Evolutionary conservation across 2,888 invertebrate genomes (phyloP).

Genomic region (Macrophya alboannulata): DNA sequence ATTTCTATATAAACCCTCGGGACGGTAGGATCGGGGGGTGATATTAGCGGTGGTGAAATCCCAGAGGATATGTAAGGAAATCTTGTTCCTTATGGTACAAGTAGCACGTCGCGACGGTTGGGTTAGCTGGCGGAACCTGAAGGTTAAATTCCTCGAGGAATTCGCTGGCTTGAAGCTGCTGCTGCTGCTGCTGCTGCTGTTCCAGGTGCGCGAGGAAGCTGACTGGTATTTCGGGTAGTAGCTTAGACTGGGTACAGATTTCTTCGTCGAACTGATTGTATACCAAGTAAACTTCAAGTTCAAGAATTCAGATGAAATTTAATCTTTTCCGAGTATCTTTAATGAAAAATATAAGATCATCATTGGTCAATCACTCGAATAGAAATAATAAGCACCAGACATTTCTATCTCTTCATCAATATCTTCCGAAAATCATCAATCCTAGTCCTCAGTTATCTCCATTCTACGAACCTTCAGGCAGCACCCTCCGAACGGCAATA

Average conservation of each 20-base stretch:
- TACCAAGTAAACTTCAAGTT: neutral
- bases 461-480: neutral
- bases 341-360: neutral
- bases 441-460: constrained; percentile 1
- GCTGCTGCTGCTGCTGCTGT: neutral
- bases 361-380: neutral
- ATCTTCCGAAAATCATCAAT: constrained; percentile 9
- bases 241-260: neutral
- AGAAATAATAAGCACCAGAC: neutral
- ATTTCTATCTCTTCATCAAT: neutral
- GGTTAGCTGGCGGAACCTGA: constrained; percentile 34
- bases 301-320: neutral
- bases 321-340: neutral
- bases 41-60: constrained; percentile 19
- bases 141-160: constrained; percentile 44
- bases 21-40: neutral
- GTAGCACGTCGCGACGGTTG: neutral
- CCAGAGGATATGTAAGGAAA: constrained; percentile 41
- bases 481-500: neutral
- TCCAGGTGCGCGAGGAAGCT: constrained; percentile 38
- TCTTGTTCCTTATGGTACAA: constrained; percentile 32
- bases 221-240: neutral
- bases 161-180: neutral
- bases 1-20: neutral
- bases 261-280: constrained; percentile 33